Evolutionary conservation across 2,797 vertebrate species (phyloP), one percentile per base, ranked within the genome.

Genomic region (Buceros bicornis): DNA sequence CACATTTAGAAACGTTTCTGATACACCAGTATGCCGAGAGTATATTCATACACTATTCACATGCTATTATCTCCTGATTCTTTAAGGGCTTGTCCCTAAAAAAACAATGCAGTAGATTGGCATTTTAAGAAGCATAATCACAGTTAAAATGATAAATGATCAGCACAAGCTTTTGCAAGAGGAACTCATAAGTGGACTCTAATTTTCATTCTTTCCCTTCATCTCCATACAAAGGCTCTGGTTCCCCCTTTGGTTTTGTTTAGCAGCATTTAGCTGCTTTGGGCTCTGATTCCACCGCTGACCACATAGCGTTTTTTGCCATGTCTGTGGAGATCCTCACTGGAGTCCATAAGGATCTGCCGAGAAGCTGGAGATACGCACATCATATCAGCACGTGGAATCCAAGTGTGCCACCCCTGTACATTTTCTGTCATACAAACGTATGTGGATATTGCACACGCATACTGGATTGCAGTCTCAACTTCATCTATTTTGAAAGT

Each of bases 191-290:
- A 66, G 20, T 43, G 50, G 69, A 48, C 21, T 64, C 35, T 58
- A 14, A 89, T 82, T 81, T 95, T 88, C 70, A 47, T 67, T 93
- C 62, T 69, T 86, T 71, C 66, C 48, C 69, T 88, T 66, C n/a
- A 56, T 89, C 33, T 89, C 77, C 29, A 71, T 47, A 22, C 69
- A 72, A 71, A 73, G 20, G 78, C 66, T 78, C 18, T 84, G 42
- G 13, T 91, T 92, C 57, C 42, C 35, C 70, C 48, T 70, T 72
- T 3, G 1, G 3, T 71, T 74, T 87, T 56, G 14, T 18, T 82
- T 60, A 65, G 58, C 53, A 47, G 37, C 53, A 43, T 95, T 73
- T 61, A 57, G 43, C n/a, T 61, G 31, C 60, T 87, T 57, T 57
- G 86, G 79, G 65, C 35, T 93, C 62, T 72, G 60, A 78, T 47